Base-by-base conservation (phyloP, 1,140 invertebrate genomes). In the Hycleus phaleratus region DNA sequence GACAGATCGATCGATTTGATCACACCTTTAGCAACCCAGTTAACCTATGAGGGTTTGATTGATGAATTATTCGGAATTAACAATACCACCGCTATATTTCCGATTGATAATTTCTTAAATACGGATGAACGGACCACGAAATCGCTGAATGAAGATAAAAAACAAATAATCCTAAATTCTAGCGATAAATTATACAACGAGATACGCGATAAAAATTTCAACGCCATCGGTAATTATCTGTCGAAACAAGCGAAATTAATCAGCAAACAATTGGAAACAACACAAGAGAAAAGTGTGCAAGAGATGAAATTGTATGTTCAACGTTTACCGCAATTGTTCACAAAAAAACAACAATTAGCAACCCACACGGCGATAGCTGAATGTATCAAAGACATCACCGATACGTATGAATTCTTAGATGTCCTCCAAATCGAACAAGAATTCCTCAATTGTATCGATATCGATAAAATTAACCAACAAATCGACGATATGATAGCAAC, bases 251-350 rank as follows among this genome's bases (percentile, higher is more conserved):
- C 93, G 0, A 92, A 88, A 72, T 75, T 86, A 6, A 91, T 97
- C 40, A 87, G 91, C 55, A 82, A 84, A 0, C 88, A 95, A 72
- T 83, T 93, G 73, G 90, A 94, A 72, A 91, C 94, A 71, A 80
- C 86, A 44, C 88, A 91, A 71, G 87, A 92, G 40, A 93, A 93
- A 73, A 89, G 91, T 9, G 85, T 98, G 24, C 86, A 90, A 69
- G 92, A 97, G 76, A 92, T 98, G 70, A 96, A 95, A 75, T 84
- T 90, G 64, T 94, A 97, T 78, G 95, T 97, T 3, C 86, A 90
- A 8, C 86, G 87, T 60, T 76, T 97, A 56, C 94, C 93, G 1
- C 85, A 93, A 61, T 85, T 98, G 76, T 77, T 96, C 69, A 85
- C 85, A n/a, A 86, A 87, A 26, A 95, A 96, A 70, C 85, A 90